Conservation (phyloP, 2,888 invertebrate genomes). For the Tachystola acroxantha region DNA sequence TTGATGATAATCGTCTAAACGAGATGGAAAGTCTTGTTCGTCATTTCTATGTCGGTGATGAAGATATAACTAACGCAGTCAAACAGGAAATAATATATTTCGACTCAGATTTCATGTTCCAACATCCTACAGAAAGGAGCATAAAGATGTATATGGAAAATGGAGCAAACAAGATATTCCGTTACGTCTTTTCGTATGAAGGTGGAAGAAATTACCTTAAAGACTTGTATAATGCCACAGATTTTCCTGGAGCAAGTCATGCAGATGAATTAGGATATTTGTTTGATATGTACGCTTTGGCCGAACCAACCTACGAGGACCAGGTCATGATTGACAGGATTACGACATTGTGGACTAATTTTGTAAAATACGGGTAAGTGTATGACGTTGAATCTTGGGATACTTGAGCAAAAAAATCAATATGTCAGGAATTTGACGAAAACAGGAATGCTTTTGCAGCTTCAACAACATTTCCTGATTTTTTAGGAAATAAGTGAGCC, state of each 20-base stretch:
- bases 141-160: conserved; percentile 21
- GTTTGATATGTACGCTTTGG: conserved; percentile 22
- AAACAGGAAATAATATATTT: conserved; percentile 20
- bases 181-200: conserved; percentile 34
- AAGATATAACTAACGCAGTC: conserved; percentile 12
- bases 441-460: no score
- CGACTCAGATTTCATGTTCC: conserved; percentile 25
- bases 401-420: no score
- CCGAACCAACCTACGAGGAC: conserved; percentile 18
- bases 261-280: conserved; percentile 39
- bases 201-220: conserved; percentile 31
- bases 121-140: conserved; percentile 25
- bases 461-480: no score
- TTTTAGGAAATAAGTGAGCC: no score
- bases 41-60: conserved; percentile 30
- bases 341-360: conserved; percentile 34
- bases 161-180: conserved; percentile 21
- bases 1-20: conserved; percentile 12
- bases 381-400: not conserved
- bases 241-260: conserved; percentile 25
- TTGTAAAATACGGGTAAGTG: conserved; percentile 32
- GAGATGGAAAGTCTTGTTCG: conserved; percentile 16
- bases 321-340: conserved; percentile 23
- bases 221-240: conserved; percentile 15
- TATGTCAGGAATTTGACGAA: no score